A percentile compares a stretch with the other conserved stretches of the same genome.
Evolutionary conservation across 2,888 invertebrate species (phyloP).

Genomic region (Hydrotaea cyrtoneurina): DNA sequence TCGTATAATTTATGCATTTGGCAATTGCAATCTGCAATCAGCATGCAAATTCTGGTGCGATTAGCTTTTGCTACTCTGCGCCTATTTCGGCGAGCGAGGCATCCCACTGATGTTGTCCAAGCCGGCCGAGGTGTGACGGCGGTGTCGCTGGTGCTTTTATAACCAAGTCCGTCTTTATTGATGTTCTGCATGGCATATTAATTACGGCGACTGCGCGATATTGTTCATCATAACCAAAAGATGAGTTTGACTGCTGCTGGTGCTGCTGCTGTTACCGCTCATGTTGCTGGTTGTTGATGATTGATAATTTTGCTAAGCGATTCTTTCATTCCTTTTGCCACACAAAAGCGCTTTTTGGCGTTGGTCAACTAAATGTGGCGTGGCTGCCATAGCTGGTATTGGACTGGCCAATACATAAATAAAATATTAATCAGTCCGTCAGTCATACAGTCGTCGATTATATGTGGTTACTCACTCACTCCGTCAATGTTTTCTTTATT

Average conservation of each 20-base stretch:
- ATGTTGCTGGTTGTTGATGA: too few species aligned
- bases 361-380: slow-evolving; percentile 24
- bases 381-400: slow-evolving; percentile 37
- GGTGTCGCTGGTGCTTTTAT: slow-evolving; percentile 20
- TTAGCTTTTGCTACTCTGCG: slow-evolving; percentile 54
- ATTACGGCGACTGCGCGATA: slow-evolving; percentile 56
- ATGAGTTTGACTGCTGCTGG: not conserved
- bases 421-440: slow-evolving; percentile 34
- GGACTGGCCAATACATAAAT: slow-evolving; percentile 39
- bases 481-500: slow-evolving; percentile 30
- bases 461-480: slow-evolving; percentile 6
- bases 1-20: slow-evolving; percentile 66
- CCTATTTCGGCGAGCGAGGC: slow-evolving; percentile 53
- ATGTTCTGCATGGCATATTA: slow-evolving; percentile 67
- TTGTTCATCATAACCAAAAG: slow-evolving; percentile 57
- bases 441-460: slow-evolving; percentile 15
- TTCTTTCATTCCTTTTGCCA: slow-evolving; percentile 40
- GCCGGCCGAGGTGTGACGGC: slow-evolving; percentile 13
- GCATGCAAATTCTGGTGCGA: slow-evolving; percentile 63
- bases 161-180: slow-evolving; percentile 41
- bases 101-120: slow-evolving; percentile 41
- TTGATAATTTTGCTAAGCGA: slow-evolving; percentile 29
- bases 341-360: slow-evolving; percentile 28
- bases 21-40: slow-evolving; percentile 65
- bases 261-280: too few species aligned